Percentiles rank a stretch among this genome's conserved stretches.
Conservation (phyloP, 2,113 vertebrate genomes). For the Phocoena phocoena region DNA sequence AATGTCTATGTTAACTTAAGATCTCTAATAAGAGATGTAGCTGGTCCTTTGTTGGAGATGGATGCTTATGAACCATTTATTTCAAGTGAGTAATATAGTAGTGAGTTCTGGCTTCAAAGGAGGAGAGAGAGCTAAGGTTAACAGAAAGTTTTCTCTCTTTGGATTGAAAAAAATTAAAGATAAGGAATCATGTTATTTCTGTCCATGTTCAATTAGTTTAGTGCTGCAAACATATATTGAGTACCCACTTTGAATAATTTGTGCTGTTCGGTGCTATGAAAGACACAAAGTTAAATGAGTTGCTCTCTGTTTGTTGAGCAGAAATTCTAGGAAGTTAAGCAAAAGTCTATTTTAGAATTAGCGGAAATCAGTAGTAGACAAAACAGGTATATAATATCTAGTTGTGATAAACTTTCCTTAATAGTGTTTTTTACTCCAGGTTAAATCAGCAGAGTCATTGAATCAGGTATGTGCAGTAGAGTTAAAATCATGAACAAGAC, state of each 20-base stretch:
- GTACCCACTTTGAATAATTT: background rate
- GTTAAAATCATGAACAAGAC: background rate
- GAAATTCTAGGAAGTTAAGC: background rate
- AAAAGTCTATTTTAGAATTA: background rate
- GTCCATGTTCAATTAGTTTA: background rate
- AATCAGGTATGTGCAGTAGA: background rate
- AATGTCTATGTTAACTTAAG: constrained; percentile 9
- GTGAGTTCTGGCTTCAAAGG: constrained; percentile 4
- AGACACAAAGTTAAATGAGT: background rate
- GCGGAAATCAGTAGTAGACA: background rate
- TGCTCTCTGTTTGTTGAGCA: background rate
- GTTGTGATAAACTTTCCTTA: background rate
- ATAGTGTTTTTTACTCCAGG: background rate
- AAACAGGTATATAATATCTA: background rate
- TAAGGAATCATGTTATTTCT: background rate
- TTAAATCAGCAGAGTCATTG: constrained; percentile 10
- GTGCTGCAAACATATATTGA: background rate
- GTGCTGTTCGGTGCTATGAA: background rate
- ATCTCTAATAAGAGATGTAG: background rate
- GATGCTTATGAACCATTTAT: background rate
- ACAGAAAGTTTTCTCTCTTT: background rate
- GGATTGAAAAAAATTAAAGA: background rate
- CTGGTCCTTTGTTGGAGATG: background rate
- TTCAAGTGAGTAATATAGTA: background rate
- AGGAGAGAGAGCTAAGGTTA: background rate